phyloP scores from a whole-genome alignment of 2,797 vertebrate genomes.

The Arrhamphus sclerolepis region DNA sequence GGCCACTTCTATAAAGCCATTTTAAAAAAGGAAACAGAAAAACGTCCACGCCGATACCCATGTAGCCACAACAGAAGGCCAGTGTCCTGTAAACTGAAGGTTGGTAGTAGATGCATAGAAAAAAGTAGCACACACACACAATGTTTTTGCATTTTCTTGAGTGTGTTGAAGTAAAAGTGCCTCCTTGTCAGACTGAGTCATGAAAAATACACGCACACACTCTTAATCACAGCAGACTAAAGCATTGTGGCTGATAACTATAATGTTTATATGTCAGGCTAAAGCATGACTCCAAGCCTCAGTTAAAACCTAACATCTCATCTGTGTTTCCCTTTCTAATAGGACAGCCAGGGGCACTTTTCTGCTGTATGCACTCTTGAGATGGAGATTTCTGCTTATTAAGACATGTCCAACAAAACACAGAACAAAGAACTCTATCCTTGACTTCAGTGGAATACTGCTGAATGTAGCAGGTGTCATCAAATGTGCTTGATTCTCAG shows the following conservation, averaged over 20 bases:
- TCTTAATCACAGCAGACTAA: neutral
- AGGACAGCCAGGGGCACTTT: constrained; percentile 48
- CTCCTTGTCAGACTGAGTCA: constrained; percentile 9
- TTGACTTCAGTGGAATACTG: too few relatives aligned
- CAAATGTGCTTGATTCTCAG: too few relatives aligned
- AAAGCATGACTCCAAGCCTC: constrained; percentile 10
- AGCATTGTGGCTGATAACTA: too few relatives aligned
- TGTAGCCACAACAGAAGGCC: constrained; percentile 1
- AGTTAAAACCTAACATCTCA: constrained; percentile 25
- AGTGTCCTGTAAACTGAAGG: constrained; percentile 17
- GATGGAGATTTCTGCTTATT: constrained; percentile 59
- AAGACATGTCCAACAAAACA: constrained; percentile 55
- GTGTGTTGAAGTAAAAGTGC: constrained; percentile 21
- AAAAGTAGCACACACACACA: constrained; percentile 13
- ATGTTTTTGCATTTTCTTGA: constrained; percentile 16
- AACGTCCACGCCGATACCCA: too few relatives aligned
- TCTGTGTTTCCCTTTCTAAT: constrained; percentile 6
- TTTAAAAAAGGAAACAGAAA: too few relatives aligned
- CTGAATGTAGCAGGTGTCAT: too few relatives aligned
- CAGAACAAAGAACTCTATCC: constrained; percentile 31
- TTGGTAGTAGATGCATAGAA: too few relatives aligned
- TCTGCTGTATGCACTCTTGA: constrained; percentile 34
- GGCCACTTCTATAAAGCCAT: too few relatives aligned
- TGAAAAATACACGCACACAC: constrained; percentile 22
- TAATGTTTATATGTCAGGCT: constrained; percentile 12